Percentiles rank a stretch among this genome's conserved stretches.
These are phyloP conservation scores for Ailuropoda melanoleuca DNA, from an alignment of 2,113 vertebrate genomes.

Conservation along the genomic window DNA sequence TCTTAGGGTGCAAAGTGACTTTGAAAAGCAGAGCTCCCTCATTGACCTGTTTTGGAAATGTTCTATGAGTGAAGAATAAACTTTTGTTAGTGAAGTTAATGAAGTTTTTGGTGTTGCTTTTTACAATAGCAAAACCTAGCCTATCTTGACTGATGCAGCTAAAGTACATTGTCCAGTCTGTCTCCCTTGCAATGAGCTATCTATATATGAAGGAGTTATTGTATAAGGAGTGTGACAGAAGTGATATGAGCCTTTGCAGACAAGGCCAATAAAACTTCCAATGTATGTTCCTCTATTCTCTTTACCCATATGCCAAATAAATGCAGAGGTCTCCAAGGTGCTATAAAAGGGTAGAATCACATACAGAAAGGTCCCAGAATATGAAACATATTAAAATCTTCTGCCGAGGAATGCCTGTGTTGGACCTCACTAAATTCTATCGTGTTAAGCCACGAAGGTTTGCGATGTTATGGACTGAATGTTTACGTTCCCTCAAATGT, in stretches of 20 bases:
- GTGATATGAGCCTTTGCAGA: background rate
- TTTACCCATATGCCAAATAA: background rate
- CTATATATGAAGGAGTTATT: background rate
- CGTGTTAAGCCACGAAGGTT: background rate
- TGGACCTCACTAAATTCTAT: background rate
- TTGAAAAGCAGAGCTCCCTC: background rate
- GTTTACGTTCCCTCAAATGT: background rate
- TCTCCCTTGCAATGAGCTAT: background rate
- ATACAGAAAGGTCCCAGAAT: background rate
- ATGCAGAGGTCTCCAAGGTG: background rate
- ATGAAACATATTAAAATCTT: constrained; percentile 4
- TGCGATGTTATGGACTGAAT: background rate
- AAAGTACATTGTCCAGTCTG: background rate
- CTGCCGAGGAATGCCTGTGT: background rate
- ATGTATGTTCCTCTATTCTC: background rate
- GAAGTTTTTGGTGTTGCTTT: background rate
- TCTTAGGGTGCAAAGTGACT: background rate
- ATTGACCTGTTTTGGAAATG: background rate
- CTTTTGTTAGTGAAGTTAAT: background rate
- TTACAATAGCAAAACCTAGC: background rate
- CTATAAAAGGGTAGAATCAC: background rate
- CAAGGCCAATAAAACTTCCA: background rate
- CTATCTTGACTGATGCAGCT: background rate
- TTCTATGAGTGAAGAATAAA: background rate
- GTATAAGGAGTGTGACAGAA: background rate